Evolutionary conservation across 2,797 vertebrate species (phyloP).

Genomic region (Chaetodon trifasciatus): DNA sequence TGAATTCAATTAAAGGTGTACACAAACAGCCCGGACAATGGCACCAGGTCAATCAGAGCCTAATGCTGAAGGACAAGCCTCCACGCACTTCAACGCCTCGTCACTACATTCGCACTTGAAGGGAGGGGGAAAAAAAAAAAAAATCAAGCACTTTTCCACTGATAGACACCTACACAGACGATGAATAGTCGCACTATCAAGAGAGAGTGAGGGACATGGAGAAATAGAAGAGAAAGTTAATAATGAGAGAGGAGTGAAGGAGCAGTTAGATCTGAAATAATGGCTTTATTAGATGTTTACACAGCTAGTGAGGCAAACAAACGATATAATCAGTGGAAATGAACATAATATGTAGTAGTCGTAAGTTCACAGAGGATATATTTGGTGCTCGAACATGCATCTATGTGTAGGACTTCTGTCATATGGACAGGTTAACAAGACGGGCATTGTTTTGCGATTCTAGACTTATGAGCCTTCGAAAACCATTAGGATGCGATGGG

Average conservation of each 20-base stretch:
- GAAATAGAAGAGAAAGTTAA: conserved; percentile 26
- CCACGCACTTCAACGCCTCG: conserved; percentile 47
- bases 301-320: conserved; percentile 28
- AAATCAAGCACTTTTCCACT: conserved; percentile 49
- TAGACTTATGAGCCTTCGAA: conserved; percentile 50
- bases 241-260: conserved; percentile 16
- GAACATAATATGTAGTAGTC: conserved; percentile 33
- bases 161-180: conserved; percentile 64
- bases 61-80: conserved; percentile 59
- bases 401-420: neutral
- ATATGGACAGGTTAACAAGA: conserved; percentile 41
- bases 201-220: conserved; percentile 37
- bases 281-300: conserved; percentile 44
- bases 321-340: conserved; percentile 34
- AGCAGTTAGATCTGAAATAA: conserved; percentile 37
- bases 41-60: conserved; percentile 60
- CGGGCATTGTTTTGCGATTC: conserved; percentile 42
- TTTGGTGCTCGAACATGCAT: conserved; percentile 7
- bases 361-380: neutral
- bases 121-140: conserved; percentile 15
- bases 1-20: conserved; percentile 76
- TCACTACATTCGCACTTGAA: conserved; percentile 61
- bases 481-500: conserved; percentile 53
- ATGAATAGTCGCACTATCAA: conserved; percentile 43
- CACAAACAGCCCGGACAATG: conserved; percentile 72